Percentiles rank a stretch among this genome's conserved stretches.
phyloP scores from a whole-genome alignment of 2,888 invertebrate genomes.

The Leptodirus hochenwartii region DNA sequence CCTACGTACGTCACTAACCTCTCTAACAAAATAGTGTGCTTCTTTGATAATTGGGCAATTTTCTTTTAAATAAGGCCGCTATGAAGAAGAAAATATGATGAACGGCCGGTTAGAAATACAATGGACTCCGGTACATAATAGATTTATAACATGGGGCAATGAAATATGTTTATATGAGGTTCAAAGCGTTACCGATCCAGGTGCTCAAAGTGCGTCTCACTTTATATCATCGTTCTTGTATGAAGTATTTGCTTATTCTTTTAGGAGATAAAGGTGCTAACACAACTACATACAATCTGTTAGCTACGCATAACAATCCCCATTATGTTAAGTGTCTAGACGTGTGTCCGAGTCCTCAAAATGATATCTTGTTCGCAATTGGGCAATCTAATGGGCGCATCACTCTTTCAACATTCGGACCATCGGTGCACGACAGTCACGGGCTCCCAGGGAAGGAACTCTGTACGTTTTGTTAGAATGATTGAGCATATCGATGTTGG shows the following conservation, averaged over 20 bases:
- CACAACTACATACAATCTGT: conserved; percentile 44
- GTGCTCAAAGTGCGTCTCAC: conserved; percentile 18
- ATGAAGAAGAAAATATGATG: too few species aligned
- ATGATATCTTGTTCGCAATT: conserved; percentile 67
- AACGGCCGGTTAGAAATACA: conserved; percentile 56
- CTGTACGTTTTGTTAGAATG: conserved; percentile 28
- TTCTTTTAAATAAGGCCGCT: too few species aligned
- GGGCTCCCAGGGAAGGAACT: conserved; percentile 60
- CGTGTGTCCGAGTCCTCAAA: conserved; percentile 59
- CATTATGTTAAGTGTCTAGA: conserved; percentile 75
- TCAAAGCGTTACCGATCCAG: conserved; percentile 37
- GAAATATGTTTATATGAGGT: conserved; percentile 79
- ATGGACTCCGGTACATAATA: conserved; percentile 73
- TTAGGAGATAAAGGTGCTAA: conserved; percentile 51
- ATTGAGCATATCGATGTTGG: conserved; percentile 5
- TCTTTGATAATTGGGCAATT: too few species aligned
- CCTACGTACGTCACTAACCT: too few species aligned
- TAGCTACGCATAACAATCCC: conserved; percentile 55
- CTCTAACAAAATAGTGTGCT: too few species aligned
- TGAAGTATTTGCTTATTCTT: conserved; percentile 14
- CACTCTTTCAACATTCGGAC: conserved; percentile 57
- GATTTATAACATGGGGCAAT: conserved; percentile 81
- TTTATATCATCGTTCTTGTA: conserved; percentile 2
- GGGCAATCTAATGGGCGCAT: conserved; percentile 84
- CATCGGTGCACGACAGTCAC: conserved; percentile 43